These are phyloP conservation scores for Eugnorisma glareosa DNA, from an alignment of 2,888 invertebrate genomes.

Conservation along the genomic window DNA sequence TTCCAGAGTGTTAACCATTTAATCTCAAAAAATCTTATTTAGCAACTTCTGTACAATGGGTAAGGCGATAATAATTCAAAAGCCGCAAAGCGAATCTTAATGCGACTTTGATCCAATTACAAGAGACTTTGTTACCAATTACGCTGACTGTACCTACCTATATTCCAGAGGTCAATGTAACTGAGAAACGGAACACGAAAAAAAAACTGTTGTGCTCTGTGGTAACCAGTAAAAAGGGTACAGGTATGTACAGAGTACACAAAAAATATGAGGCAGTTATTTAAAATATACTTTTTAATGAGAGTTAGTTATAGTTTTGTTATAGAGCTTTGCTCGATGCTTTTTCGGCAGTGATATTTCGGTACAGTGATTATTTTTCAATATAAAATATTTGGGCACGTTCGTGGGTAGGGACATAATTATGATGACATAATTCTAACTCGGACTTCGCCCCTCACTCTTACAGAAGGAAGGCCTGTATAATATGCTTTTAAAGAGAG, in stretches of 20 bases:
- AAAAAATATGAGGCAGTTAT: background rate
- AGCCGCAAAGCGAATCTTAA: slow-evolving; percentile 57
- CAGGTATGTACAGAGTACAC: too few relatives aligned
- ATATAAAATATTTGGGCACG: background rate
- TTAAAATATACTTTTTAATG: background rate
- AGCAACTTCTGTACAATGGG: slow-evolving; percentile 37
- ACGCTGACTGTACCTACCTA: background rate
- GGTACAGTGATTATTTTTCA: background rate
- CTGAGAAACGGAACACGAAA: background rate
- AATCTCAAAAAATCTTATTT: slow-evolving; percentile 31
- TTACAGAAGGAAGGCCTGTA: background rate
- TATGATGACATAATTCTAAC: background rate
- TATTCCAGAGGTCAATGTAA: slow-evolving; percentile 5
- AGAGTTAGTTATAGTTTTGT: background rate
- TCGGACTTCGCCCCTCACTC: background rate
- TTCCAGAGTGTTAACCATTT: background rate
- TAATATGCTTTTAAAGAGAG: background rate
- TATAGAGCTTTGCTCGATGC: background rate
- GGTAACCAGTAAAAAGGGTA: background rate
- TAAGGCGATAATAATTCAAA: slow-evolving; percentile 43
- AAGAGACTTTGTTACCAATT: slow-evolving; percentile 34
- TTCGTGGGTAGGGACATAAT: too few relatives aligned
- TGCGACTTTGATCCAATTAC: slow-evolving; percentile 52
- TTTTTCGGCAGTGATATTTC: background rate
- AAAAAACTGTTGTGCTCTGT: background rate